Evolutionary conservation across 2,888 invertebrate genomes (phyloP).

Genomic region (Oxytorus armatus): DNA sequence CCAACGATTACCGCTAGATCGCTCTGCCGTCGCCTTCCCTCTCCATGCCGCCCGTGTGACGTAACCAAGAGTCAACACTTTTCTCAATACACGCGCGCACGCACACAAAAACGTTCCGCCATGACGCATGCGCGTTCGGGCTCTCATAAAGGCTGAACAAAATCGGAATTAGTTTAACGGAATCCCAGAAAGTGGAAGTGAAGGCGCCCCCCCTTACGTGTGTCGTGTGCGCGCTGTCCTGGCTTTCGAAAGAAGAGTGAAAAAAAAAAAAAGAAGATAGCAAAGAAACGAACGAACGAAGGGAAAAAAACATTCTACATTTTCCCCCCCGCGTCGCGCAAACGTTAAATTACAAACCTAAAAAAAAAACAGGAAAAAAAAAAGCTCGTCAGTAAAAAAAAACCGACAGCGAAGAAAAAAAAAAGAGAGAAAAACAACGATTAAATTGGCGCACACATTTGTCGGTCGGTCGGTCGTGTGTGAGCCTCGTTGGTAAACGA

Average conservation of each 20-base stretch:
- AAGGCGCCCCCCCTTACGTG: conserved; percentile 48
- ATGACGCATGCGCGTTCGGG: conserved; percentile 79
- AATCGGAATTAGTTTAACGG: conserved; percentile 82
- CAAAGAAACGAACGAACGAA: conserved; percentile 18
- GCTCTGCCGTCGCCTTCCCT: conserved; percentile 33
- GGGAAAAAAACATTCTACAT: conserved; percentile 8
- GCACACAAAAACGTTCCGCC: conserved; percentile 68
- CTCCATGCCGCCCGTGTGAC: conserved; percentile 69
- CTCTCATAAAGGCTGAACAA: conserved; percentile 69
- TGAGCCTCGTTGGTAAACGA: conserved; percentile 51
- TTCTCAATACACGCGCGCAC: no score
- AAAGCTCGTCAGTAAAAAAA: no score
- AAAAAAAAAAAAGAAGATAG: conserved; percentile 14
- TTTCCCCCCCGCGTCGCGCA: background rate
- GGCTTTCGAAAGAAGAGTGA: conserved; percentile 25
- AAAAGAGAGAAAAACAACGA: conserved; percentile 13
- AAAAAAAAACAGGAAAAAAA: conserved; percentile 20
- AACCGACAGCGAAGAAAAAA: no score
- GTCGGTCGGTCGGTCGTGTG: conserved; percentile 29
- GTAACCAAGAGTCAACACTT: conserved; percentile 67
- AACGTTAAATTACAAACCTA: background rate
- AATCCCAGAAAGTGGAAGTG: conserved; percentile 79
- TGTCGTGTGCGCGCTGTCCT: conserved; percentile 44
- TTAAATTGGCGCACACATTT: conserved; percentile 48
- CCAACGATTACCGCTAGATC: background rate